Evolutionary conservation across 2,113 vertebrate species (phyloP).

Genomic region (Neogobius melanostomus): DNA sequence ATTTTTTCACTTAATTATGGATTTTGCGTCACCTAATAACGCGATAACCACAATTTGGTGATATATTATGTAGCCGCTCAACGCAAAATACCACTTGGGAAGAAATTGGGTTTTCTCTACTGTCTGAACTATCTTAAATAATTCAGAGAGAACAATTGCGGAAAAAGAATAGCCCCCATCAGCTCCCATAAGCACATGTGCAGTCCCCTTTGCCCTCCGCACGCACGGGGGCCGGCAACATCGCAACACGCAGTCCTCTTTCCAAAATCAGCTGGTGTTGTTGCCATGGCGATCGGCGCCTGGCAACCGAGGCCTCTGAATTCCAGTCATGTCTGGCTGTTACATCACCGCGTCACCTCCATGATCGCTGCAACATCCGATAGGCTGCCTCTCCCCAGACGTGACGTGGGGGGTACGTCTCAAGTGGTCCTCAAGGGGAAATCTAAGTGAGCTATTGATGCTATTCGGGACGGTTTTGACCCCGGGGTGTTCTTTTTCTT

Average conservation of each 20-base stretch:
- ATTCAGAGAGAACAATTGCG: no score
- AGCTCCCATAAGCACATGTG: slow-evolving; percentile 30
- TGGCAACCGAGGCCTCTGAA: slow-evolving; percentile 78
- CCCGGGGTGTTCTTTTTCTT: slow-evolving; percentile 5
- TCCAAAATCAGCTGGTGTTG: slow-evolving; percentile 64
- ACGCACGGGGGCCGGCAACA: slow-evolving; percentile 22
- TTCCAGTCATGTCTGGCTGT: slow-evolving; percentile 69
- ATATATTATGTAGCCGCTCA: no score
- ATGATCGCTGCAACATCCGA: slow-evolving; percentile 17
- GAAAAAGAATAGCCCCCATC: no score
- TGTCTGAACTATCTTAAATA: no score
- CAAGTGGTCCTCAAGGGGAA: slow-evolving; percentile 31
- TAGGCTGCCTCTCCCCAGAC: slow-evolving; percentile 25
- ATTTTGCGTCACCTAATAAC: no score
- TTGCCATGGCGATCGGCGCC: slow-evolving; percentile 78
- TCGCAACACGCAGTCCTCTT: slow-evolving; percentile 28
- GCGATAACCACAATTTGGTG: no score
- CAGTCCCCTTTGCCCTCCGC: slow-evolving; percentile 44
- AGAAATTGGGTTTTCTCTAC: no score
- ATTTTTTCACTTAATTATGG: no score
- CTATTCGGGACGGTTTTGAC: slow-evolving; percentile 8
- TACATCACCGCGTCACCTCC: slow-evolving; percentile 44
- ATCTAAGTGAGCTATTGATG: slow-evolving; percentile 13
- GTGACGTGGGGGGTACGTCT: slow-evolving; percentile 21
- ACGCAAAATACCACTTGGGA: no score